Base-by-base conservation (phyloP, 2,888 invertebrate genomes). In the Sinodicranocentrus sp. region DNA sequence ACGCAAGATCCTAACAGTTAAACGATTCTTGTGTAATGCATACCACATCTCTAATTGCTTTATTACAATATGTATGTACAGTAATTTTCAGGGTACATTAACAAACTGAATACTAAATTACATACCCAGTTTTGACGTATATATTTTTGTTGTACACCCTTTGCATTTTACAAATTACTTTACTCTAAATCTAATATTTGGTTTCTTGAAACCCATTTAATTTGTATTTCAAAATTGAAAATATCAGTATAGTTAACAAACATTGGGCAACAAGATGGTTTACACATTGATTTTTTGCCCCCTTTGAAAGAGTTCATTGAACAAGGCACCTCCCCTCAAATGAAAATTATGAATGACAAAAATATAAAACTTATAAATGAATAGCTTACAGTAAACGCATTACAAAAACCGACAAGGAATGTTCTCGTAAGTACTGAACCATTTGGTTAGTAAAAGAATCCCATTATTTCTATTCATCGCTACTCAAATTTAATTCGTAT, bases 321-420 rank as follows among this genome's bases (percentile, higher is more conserved):
- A 57, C 57, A 80, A 80, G 80, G 80, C 80, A 80, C 80, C 80
- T 65, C 73, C 52, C 73, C 61, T 48, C 21, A 23, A 21, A 21
- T 57, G 10, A 71, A 71, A 61, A 28, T n/a, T n/a, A 61, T n/a
- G 26, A 61, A 10, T 15, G 17, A 52, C n/a, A 52, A 52, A 52
- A 15, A 57, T 57, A 19, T 57, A 19, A 23, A 57, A 10, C 8
- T 19, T 57, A 23, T 21, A 25, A 2, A 21, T 19, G 3, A 15
- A 10, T 48, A 15, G 48, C 48, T 48, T n/a, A 33, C 10, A 33
- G 3, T 6, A 33, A 33, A 33, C 33, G 33, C 33, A 33, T 33
- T 33, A 10, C 21, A 61, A 25, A 68, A 77, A 77, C 44, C n/a
- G 68, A 43, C 59, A 68, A 77, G 77, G 77, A 70, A 68, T 77